Conservation (phyloP, 64 coral and sea anemone species). For the Astreopora myriophthalma region DNA sequence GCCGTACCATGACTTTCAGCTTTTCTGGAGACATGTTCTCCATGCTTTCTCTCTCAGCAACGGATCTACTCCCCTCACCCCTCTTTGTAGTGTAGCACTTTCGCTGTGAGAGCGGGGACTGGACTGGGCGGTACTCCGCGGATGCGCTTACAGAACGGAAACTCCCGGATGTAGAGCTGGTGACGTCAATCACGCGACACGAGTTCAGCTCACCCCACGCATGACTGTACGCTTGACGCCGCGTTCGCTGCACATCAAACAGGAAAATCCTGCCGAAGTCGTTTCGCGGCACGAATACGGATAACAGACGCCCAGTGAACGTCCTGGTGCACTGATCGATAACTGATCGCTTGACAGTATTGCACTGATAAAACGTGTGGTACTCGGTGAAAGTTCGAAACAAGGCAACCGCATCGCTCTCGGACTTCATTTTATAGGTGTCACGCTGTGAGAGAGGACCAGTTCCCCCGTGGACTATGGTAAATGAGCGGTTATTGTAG, state of each 20-base stretch:
- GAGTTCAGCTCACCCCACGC: constrained; percentile 91
- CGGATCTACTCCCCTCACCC: constrained; percentile 29
- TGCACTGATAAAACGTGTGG: constrained; percentile 99
- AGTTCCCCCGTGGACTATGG: constrained; percentile 88
- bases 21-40: constrained; percentile 75
- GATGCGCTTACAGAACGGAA: constrained; percentile 48
- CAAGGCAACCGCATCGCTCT: constrained; percentile 82
- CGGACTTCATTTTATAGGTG: constrained; percentile 94
- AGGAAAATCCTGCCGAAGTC: constrained; percentile 86
- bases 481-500: constrained; percentile 95
- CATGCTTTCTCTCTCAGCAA: constrained; percentile 65
- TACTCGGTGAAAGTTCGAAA: constrained; percentile 98
- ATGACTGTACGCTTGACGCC: constrained; percentile 94
- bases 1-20: constrained; percentile 88
- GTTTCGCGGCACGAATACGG: constrained; percentile 73
- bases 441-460: constrained; percentile 82
- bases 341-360: constrained; percentile 94
- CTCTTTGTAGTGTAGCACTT: constrained; percentile 62
- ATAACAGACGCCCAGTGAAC: constrained; percentile 75
- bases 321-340: constrained; percentile 97
- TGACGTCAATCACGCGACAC: constrained; percentile 68
- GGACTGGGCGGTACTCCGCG: constrained; percentile 90
- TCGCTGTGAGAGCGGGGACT: constrained; percentile 90
- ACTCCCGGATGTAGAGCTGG: constrained; percentile 14
- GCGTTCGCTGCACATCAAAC: constrained; percentile 92